Conservation (phyloP, 2,797 vertebrate genomes). For the Coregonus sp. region DNA sequence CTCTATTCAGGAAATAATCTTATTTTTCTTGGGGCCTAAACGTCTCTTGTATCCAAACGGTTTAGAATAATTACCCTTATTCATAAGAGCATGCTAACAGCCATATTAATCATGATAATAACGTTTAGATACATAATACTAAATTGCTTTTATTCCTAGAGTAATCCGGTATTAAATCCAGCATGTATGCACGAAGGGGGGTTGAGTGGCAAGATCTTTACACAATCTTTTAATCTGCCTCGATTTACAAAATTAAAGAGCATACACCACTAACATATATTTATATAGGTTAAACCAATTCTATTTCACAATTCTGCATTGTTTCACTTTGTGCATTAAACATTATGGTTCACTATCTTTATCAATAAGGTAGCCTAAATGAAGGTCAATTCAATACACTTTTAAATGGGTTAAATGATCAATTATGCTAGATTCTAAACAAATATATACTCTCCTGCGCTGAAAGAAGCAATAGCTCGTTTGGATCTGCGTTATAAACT, state of each 20-base stretch:
- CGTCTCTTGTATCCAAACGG: not conserved
- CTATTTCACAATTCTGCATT: not conserved
- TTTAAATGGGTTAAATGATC: not conserved
- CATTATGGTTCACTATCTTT: not conserved
- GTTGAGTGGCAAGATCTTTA: constrained; percentile 71
- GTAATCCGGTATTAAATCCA: constrained; percentile 71
- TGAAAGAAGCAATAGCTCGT: not conserved
- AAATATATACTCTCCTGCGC: not conserved
- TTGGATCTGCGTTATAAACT: not conserved
- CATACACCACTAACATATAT: constrained; percentile 52
- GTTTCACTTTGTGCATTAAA: not conserved
- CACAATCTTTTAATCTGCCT: constrained; percentile 74
- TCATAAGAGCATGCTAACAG: constrained; percentile 36
- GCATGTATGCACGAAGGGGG: constrained; percentile 40
- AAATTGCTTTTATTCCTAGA: constrained; percentile 56
- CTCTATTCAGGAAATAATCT: not conserved
- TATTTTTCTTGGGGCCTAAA: not conserved
- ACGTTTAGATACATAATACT: constrained; percentile 38
- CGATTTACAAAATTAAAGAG: constrained; percentile 70
- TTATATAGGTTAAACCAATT: constrained; percentile 7
- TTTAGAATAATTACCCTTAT: constrained; percentile 53
- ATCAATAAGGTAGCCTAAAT: not conserved
- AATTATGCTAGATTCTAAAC: too few relatives aligned
- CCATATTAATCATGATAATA: constrained; percentile 27
- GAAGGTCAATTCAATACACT: not conserved